Conservation (phyloP, 2,797 vertebrate genomes). For the Lindbergichthys nudifrons region DNA sequence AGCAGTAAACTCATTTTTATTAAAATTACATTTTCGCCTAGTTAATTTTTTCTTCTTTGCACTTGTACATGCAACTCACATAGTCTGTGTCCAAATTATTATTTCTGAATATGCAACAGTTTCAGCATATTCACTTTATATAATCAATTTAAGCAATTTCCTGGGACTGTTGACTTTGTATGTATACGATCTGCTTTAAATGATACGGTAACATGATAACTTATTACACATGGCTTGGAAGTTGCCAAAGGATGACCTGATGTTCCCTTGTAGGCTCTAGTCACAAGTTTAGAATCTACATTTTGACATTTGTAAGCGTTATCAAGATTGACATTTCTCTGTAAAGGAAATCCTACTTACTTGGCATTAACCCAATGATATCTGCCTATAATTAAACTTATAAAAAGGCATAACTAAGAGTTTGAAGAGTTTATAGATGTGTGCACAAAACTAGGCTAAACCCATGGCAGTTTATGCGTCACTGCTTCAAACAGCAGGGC, state of each 20-base stretch:
- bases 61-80: neutral
- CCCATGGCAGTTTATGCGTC: conserved; percentile 36
- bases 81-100: neutral
- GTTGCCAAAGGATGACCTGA: neutral
- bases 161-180: neutral
- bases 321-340: neutral
- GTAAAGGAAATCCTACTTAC: neutral
- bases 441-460: conserved; percentile 33
- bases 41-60: neutral
- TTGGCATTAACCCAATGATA: neutral
- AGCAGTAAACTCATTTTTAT: no score
- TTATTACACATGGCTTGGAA: neutral
- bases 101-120: neutral
- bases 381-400: neutral
- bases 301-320: neutral
- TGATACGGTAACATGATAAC: neutral
- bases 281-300: conserved; percentile 3
- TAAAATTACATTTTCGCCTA: neutral
- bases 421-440: neutral
- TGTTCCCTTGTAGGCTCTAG: neutral
- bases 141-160: conserved; percentile 17
- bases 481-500: conserved; percentile 23
- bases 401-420: neutral
- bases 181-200: neutral
- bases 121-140: neutral